Evolutionary conservation across 2,113 vertebrate genomes (phyloP).

Genomic region (Ophiodon elongatus): DNA sequence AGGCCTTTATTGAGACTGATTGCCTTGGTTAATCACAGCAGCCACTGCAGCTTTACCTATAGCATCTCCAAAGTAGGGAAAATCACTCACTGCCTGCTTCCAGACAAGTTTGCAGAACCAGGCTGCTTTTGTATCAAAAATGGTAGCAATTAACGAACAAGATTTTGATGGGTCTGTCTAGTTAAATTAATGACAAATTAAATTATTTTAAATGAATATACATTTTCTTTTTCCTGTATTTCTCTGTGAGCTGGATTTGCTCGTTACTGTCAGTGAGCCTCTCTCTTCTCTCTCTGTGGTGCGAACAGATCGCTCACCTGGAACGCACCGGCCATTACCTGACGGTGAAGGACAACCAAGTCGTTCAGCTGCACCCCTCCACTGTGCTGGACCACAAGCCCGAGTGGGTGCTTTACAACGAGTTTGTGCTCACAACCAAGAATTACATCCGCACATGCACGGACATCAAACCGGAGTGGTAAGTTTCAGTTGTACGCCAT

Average conservation of each 20-base stretch:
- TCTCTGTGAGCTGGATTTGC: background rate
- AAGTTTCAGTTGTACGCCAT: conserved; percentile 55
- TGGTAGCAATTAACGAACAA: background rate
- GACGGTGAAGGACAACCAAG: conserved; percentile 98
- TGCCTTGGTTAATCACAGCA: conserved; percentile 79
- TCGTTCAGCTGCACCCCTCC: conserved; percentile 97
- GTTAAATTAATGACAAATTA: background rate
- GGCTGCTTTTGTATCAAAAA: conserved; percentile 7
- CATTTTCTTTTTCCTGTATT: background rate
- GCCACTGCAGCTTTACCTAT: conserved; percentile 63
- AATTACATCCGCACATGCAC: conserved; percentile 98
- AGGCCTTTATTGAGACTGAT: conserved; percentile 84
- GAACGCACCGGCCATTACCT: conserved; percentile 97
- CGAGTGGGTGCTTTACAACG: conserved; percentile 98
- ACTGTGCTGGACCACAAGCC: conserved; percentile 98
- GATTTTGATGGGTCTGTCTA: background rate
- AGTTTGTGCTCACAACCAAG: conserved; percentile 98
- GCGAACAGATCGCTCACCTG: conserved; percentile 92
- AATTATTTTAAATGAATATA: background rate
- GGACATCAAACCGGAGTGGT: conserved; percentile 98
- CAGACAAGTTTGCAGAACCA: conserved; percentile 16
- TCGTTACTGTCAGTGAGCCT: background rate
- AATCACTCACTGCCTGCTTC: conserved; percentile 3
- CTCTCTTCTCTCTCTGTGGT: background rate
- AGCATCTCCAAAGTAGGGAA: conserved; percentile 24